These are phyloP conservation scores for Phaethon lepturus DNA, from an alignment of 2,113 vertebrate species.

Conservation along the genomic window DNA sequence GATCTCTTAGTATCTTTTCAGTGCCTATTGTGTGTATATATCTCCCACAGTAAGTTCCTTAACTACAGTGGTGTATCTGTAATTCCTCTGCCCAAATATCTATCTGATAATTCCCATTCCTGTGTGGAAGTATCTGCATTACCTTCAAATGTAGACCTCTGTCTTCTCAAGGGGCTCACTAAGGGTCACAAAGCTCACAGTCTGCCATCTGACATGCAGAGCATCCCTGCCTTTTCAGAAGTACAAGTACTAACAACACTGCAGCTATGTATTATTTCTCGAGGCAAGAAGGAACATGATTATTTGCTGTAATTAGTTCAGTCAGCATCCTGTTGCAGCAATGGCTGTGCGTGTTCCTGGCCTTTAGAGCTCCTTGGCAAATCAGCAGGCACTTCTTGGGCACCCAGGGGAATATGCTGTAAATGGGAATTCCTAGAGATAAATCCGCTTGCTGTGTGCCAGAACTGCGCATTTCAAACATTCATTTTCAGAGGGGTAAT, in stretches of 20 bases:
- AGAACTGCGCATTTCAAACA: slow-evolving; percentile 8
- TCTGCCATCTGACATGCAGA: not conserved
- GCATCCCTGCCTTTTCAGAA: slow-evolving; percentile 26
- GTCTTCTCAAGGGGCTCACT: not conserved
- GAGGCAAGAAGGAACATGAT: slow-evolving; percentile 54
- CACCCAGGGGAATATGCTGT: slow-evolving; percentile 26
- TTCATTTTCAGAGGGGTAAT: slow-evolving; percentile 46
- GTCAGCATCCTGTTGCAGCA: not conserved
- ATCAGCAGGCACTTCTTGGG: not conserved
- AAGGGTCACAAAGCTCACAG: not conserved
- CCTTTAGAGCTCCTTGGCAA: slow-evolving; percentile 28
- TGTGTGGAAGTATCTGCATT: not conserved
- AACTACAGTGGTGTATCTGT: not conserved
- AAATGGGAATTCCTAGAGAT: slow-evolving; percentile 66
- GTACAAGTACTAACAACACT: not conserved
- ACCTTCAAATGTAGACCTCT: not conserved
- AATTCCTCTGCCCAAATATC: not conserved
- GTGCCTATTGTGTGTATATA: not conserved
- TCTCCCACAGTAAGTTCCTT: not conserved
- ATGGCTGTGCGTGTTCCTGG: not conserved
- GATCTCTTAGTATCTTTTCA: not conserved
- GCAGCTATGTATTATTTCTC: not conserved
- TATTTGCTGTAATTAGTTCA: not conserved
- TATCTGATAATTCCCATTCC: not conserved
- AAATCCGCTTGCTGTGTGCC: slow-evolving; percentile 6